Evolutionary conservation across 2,113 vertebrate species (phyloP), one percentile per base, ranked within the genome.

Genomic region (Elanoides forficatus): DNA sequence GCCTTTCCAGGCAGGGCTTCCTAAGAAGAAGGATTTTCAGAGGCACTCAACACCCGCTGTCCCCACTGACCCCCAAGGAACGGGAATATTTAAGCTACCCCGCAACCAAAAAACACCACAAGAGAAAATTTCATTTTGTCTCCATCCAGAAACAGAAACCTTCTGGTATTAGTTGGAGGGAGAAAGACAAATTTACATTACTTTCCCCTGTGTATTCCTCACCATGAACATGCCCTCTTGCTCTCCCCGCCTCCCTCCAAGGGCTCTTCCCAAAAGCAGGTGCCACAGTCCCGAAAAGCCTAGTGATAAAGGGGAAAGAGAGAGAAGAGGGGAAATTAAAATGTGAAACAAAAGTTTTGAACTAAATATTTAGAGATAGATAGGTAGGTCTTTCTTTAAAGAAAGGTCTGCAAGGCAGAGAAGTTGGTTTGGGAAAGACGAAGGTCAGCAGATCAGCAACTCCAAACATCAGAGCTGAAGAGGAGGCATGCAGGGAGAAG

Each of bases 21-120:
- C 81, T 90, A 93, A 95, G 89, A 36, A 94, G 72, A 72, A 66
- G 66, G 86, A 87, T 96, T 96, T 97, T 94, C 83, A 75, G 65
- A 84, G 81, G 53, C 4, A 0, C 73, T 75, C 82, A 60, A 42
- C n/a, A 47, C 34, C n/a, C 19, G 0, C n/a, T 91, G 80, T 90
- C 85, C 82, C 29, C 67, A 38, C 11, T 73, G 67, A 82, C 78
- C 53, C 36, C 9, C n/a, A 58, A 32, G 59, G 50, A 91, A 79
- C 14, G 38, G 74, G 45, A 82, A 23, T 18, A 36, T 50, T 75
- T 81, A 68, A 92, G 66, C 22, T 75, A 13, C 48, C 27, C 2
- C 68, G 73, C 45, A 89, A 74, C 36, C 18, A 53, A 14, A 84
- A 80, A 47, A 48, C n/a, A 55, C 9, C 68, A 29, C 26, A 45